Conservation (phyloP, 2,888 invertebrate genomes). For the Eudemis profundana region DNA sequence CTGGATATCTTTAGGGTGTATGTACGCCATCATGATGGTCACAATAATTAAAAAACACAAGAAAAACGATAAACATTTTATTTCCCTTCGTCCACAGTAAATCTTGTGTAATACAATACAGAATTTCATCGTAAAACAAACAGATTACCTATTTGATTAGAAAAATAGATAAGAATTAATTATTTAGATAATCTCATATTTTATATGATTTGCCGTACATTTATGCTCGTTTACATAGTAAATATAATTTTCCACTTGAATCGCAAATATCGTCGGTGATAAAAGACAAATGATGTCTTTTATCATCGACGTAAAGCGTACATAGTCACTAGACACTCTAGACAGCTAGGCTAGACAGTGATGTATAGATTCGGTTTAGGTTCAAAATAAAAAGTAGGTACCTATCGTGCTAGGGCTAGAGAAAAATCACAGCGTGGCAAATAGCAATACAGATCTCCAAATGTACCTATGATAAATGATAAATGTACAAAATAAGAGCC, state of each 20-base stretch:
- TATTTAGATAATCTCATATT: not conserved
- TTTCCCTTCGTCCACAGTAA: slow-evolving; percentile 13
- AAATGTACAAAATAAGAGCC: too few relatives aligned
- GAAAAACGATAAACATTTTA: slow-evolving; percentile 27
- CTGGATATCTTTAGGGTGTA: not conserved
- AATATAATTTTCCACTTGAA: too few relatives aligned
- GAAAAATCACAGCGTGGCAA: too few relatives aligned
- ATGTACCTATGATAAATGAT: too few relatives aligned
- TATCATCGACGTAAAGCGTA: too few relatives aligned
- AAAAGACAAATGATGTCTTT: not conserved
- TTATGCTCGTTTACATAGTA: not conserved
- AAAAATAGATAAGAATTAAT: slow-evolving; percentile 1
- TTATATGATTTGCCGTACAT: not conserved
- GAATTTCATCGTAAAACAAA: slow-evolving; percentile 17
- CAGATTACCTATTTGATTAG: slow-evolving; percentile 1
- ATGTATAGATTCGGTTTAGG: too few relatives aligned
- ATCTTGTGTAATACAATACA: slow-evolving; percentile 14
- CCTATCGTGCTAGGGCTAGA: too few relatives aligned
- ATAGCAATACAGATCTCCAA: too few relatives aligned
- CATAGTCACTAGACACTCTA: too few relatives aligned
- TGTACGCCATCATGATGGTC: not conserved
- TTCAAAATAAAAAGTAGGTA: too few relatives aligned
- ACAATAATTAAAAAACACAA: slow-evolving; percentile 15
- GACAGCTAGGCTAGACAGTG: too few relatives aligned
- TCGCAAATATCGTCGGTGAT: too few relatives aligned